Conservation (phyloP, 2,888 invertebrate genomes). For the Hesperia comma region DNA sequence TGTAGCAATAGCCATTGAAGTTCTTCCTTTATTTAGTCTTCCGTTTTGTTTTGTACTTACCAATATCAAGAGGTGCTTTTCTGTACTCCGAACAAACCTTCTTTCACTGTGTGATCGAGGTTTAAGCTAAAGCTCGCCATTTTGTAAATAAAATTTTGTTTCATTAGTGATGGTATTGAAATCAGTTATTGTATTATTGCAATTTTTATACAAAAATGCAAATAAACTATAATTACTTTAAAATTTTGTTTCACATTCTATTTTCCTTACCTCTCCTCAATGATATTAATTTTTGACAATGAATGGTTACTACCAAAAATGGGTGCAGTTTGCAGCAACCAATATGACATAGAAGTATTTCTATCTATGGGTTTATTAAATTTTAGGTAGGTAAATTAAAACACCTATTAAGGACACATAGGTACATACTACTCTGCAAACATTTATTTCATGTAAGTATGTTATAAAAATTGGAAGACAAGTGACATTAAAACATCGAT, state of each 20-base stretch:
- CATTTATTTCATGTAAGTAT: slow-evolving; percentile 20
- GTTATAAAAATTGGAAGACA: slow-evolving; percentile 41
- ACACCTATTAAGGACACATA: too few relatives aligned
- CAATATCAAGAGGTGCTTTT: slow-evolving; percentile 70
- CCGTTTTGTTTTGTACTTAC: slow-evolving; percentile 77
- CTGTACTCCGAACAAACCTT: slow-evolving; percentile 54
- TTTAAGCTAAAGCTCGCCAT: slow-evolving; percentile 68
- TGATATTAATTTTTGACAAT: too few relatives aligned
- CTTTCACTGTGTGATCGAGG: slow-evolving; percentile 49
- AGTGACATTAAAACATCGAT: slow-evolving; percentile 19
- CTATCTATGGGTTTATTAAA: too few relatives aligned
- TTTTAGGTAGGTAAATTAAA: too few relatives aligned
- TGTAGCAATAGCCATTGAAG: slow-evolving; percentile 65
- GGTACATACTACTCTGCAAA: not conserved
- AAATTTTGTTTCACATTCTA: not conserved
- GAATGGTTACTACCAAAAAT: too few relatives aligned
- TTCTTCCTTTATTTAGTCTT: slow-evolving; percentile 73
- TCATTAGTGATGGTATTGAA: slow-evolving; percentile 63
- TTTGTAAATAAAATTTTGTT: slow-evolving; percentile 72
- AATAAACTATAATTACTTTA: slow-evolving; percentile 70
- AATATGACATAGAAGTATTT: too few relatives aligned
- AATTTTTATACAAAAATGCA: slow-evolving; percentile 82
- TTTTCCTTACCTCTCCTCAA: not conserved
- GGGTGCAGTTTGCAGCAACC: too few relatives aligned
- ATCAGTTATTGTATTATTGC: slow-evolving; percentile 77